Evolutionary conservation across 2,113 vertebrate genomes (phyloP).

Genomic region (Nibea coibor): DNA sequence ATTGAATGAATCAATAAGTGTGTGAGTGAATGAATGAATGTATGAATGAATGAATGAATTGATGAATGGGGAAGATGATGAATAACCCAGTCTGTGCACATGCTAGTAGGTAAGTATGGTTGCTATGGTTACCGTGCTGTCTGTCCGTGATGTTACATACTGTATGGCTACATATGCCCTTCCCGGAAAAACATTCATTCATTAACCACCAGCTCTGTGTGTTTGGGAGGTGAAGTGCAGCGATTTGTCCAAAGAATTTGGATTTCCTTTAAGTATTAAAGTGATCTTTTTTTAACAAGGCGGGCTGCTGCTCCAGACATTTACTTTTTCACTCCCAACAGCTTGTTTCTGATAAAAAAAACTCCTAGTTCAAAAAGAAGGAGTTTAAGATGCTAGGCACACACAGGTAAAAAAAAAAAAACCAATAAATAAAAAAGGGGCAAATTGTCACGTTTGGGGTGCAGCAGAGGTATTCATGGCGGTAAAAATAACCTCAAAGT

Average conservation of each 20-base stretch:
- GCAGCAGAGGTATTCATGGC: constrained; percentile 28
- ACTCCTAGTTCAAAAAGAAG: not conserved
- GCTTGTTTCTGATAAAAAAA: not conserved
- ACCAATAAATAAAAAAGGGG: constrained; percentile 20
- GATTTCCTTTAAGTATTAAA: too few relatives aligned
- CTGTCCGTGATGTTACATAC: constrained; percentile 1
- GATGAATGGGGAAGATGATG: constrained; percentile 20
- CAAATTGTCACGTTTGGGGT: constrained; percentile 32
- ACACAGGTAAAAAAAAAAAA: not conserved
- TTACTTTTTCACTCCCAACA: not conserved
- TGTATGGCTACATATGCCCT: not conserved
- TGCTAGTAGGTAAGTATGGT: constrained; percentile 14
- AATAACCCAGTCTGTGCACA: constrained; percentile 8
- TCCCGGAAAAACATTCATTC: constrained; percentile 2
- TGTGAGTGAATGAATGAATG: not conserved
- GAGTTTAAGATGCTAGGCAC: not conserved
- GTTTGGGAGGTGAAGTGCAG: not conserved
- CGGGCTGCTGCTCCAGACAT: not conserved
- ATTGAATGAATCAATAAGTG: not conserved
- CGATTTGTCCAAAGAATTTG: not conserved
- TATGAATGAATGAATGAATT: constrained; percentile 16
- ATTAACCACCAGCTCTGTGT: not conserved
- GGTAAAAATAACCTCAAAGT: constrained; percentile 71
- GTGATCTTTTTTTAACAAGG: not conserved
- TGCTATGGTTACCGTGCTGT: constrained; percentile 55